These are phyloP conservation scores for Drosophila kanekoi DNA, from an alignment of 2,888 invertebrate genomes.

Conservation along the genomic window DNA sequence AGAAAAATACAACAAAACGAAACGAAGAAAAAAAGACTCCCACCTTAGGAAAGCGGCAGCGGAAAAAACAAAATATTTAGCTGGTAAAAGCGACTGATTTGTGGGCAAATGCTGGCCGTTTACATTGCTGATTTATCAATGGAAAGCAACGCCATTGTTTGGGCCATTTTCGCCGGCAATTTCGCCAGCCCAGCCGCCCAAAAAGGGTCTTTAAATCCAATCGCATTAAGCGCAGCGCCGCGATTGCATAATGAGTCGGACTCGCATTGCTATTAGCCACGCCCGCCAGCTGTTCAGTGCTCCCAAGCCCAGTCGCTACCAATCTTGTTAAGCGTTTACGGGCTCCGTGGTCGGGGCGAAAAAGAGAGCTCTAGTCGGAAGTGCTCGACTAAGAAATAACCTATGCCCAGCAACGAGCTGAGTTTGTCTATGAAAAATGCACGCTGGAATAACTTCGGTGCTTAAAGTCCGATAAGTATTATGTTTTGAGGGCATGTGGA, in stretches of 20 bases:
- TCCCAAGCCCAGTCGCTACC: slow-evolving; percentile 1
- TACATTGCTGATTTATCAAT: slow-evolving; percentile 56
- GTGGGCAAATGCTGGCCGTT: slow-evolving; percentile 44
- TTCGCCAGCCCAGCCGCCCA: slow-evolving; percentile 26
- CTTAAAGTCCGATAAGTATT: too few relatives aligned
- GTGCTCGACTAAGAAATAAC: neutral
- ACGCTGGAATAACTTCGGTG: too few relatives aligned
- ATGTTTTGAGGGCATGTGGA: too few relatives aligned
- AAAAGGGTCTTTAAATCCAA: slow-evolving; percentile 52
- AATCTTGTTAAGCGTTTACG: slow-evolving; percentile 70
- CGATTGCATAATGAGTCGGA: slow-evolving; percentile 48
- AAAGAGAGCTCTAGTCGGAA: neutral
- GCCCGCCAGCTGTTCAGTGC: too few relatives aligned
- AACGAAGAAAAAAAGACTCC: neutral
- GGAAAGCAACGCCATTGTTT: slow-evolving; percentile 58
- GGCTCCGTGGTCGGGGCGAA: slow-evolving; percentile 24
- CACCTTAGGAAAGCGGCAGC: neutral
- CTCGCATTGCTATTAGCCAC: slow-evolving; percentile 4
- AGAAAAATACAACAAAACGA: neutral
- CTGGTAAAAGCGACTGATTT: slow-evolving; percentile 58
- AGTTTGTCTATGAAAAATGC: too few relatives aligned
- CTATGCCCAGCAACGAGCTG: neutral
- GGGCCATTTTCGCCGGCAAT: slow-evolving; percentile 27
- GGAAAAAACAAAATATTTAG: slow-evolving; percentile 1
- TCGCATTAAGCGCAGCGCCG: slow-evolving; percentile 54